Conservation (phyloP, 2,113 vertebrate genomes). For the Fulica atra region DNA sequence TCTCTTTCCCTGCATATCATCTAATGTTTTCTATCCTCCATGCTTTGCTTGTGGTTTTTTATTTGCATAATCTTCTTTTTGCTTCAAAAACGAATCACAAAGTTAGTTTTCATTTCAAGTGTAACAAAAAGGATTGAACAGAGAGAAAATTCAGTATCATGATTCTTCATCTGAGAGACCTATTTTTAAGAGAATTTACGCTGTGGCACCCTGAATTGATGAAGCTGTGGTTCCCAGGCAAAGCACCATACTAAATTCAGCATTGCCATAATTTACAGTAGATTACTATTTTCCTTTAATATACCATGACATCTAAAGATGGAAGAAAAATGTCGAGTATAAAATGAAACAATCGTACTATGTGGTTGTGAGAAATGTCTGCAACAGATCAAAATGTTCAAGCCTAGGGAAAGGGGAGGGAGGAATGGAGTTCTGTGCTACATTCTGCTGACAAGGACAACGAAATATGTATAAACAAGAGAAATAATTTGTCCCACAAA, state of each 20-base stretch:
- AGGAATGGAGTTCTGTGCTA: background rate
- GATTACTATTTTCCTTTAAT: background rate
- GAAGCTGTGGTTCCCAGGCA: background rate
- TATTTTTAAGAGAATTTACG: fast-evolving
- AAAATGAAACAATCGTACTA: background rate
- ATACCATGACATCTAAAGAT: background rate
- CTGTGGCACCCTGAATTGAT: background rate
- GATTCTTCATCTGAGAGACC: background rate
- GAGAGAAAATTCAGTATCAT: background rate
- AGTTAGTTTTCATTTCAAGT: background rate
- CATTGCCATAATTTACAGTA: background rate
- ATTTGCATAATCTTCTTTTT: background rate
- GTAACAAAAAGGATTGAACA: background rate
- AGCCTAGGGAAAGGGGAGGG: background rate
- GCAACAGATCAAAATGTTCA: background rate
- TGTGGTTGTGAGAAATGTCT: background rate
- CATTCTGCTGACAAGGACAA: background rate
- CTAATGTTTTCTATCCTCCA: background rate
- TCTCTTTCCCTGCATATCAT: background rate
- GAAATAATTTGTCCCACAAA: background rate
- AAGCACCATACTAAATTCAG: background rate
- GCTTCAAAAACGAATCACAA: background rate
- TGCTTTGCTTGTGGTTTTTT: background rate
- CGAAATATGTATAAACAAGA: background rate
- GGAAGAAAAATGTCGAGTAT: background rate